These are phyloP conservation scores for Holotrichia oblita DNA, from an alignment of 1,140 invertebrate genomes.

Conservation along the genomic window DNA sequence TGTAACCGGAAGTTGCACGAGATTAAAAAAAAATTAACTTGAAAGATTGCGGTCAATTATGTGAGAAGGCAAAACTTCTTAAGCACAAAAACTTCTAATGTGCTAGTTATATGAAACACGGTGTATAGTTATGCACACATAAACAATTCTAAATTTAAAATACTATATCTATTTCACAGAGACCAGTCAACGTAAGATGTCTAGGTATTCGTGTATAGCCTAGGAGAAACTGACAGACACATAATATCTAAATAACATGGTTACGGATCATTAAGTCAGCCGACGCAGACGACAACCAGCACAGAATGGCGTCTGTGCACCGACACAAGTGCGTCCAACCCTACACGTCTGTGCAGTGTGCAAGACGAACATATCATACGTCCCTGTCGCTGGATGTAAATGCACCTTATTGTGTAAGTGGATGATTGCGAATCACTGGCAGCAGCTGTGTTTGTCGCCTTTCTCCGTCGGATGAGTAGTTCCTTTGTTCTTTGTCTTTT, in stretches of 20 bases:
- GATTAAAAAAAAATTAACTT: too few species aligned
- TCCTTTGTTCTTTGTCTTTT: neutral
- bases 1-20: too few species aligned
- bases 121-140: too few species aligned
- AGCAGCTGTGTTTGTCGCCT: conserved; percentile 14
- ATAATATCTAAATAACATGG: neutral
- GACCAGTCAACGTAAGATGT: too few species aligned
- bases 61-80: too few species aligned
- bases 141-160: too few species aligned
- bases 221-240: neutral
- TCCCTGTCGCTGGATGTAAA: neutral
- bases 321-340: neutral
- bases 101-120: too few species aligned
- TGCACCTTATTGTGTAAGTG: conserved; percentile 17
- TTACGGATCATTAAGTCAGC: neutral
- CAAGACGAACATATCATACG: neutral
- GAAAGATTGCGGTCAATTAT: too few species aligned
- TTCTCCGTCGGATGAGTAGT: neutral
- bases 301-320: neutral
- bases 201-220: neutral
- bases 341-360: neutral
- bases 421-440: neutral
- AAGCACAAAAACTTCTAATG: too few species aligned
- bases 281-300: neutral
- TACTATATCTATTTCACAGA: too few species aligned